phyloP scores from a whole-genome alignment of 1,140 invertebrate genomes.

The Cardiocondyla obscurior region DNA sequence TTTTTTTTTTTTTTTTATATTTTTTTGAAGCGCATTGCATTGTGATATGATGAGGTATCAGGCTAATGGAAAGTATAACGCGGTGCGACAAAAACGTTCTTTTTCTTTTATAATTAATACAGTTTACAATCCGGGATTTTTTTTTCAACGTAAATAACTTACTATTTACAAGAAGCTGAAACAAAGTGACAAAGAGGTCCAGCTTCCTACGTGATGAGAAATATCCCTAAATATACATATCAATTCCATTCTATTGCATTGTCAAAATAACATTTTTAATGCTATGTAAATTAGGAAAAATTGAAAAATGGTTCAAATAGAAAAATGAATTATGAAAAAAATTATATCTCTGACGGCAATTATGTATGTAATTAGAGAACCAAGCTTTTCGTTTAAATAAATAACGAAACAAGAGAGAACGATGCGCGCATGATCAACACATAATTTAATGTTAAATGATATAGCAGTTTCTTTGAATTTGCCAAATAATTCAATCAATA shows the following conservation, averaged over 20 bases:
- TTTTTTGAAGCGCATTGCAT: constrained; percentile 32
- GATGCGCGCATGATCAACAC: constrained; percentile 17
- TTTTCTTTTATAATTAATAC: constrained; percentile 6
- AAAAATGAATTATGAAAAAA: background rate
- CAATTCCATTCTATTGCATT: constrained; percentile 28
- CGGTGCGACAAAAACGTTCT: constrained; percentile 7
- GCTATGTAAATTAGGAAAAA: background rate
- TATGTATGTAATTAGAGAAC: constrained; percentile 15
- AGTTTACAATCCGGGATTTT: constrained; percentile 8
- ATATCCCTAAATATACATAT: constrained; percentile 36
- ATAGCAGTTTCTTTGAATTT: constrained; percentile 15
- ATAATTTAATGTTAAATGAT: constrained; percentile 14
- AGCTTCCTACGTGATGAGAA: constrained; percentile 10
- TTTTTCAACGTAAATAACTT: constrained; percentile 65
- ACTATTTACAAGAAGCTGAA: constrained; percentile 68
- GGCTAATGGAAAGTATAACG: background rate
- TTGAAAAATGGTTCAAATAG: background rate
- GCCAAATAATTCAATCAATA: constrained; percentile 19
- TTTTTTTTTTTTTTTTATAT: too few species aligned
- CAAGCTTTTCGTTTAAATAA: constrained; percentile 39
- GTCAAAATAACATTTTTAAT: constrained; percentile 17
- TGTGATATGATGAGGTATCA: constrained; percentile 10
- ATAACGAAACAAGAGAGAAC: constrained; percentile 22
- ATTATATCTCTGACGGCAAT: background rate
- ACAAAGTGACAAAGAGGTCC: constrained; percentile 33